Evolutionary conservation across 2,113 vertebrate genomes (phyloP).

Genomic region (Chauna torquata): DNA sequence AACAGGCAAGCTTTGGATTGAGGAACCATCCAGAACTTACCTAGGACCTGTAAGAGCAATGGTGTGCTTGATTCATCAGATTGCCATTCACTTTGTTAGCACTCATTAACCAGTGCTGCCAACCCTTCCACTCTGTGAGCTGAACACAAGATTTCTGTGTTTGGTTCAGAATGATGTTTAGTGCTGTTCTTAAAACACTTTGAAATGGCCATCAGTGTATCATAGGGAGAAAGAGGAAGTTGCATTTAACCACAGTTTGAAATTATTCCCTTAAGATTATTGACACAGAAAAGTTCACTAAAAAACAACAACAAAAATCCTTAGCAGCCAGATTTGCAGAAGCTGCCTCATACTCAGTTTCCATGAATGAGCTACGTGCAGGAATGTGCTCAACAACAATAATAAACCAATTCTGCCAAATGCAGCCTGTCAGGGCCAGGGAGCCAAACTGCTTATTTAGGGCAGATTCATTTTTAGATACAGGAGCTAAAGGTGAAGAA

Average conservation of each 20-base stretch:
- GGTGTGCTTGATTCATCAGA: too few species aligned
- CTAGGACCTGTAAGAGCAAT: too few species aligned
- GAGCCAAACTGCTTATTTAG: background rate
- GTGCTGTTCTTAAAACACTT: background rate
- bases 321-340: background rate
- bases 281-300: background rate
- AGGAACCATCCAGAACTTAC: too few species aligned
- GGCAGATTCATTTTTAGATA: background rate
- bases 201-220: background rate
- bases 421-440: too few species aligned
- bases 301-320: background rate
- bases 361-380: background rate
- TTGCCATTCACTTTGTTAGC: too few species aligned
- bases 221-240: background rate
- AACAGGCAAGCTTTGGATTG: too few species aligned
- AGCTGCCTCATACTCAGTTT: background rate
- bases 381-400: background rate
- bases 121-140: background rate
- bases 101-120: background rate
- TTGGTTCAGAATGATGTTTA: background rate
- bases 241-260: background rate
- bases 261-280: background rate
- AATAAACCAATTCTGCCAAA: background rate
- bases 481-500: background rate
- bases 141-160: background rate